Base-by-base conservation (phyloP, 2,888 invertebrate species). In the Cylloceria caligata region DNA sequence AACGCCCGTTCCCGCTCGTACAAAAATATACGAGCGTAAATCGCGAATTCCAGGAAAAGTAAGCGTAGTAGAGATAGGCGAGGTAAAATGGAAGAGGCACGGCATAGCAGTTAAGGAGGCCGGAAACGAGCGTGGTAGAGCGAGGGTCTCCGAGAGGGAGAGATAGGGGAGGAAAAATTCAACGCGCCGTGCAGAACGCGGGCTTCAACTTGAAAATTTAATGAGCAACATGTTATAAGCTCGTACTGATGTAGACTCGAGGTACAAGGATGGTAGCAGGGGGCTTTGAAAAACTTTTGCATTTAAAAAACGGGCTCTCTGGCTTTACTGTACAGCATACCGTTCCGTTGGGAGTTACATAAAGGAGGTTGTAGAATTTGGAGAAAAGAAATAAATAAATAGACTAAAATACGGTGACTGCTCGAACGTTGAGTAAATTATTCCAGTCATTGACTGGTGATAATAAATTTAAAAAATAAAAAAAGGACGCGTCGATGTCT, bases 221-320 rank as follows among this genome's bases (percentile, higher is more conserved):
- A 78, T 78, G 77, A 78, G 77, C 65, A 78, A 65, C 77, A 65
- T 65, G 64, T 78, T 78, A 71, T 55, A 71, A 71, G 55, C 55
- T 71, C 24, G 71, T 52, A 52, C 55, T 34, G 64, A 64, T 65
- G 55, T 71, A 45, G 62, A 21, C 42, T 16, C 57, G 16, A 24
- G 73, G 11, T 24, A 11, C 4, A 30, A n/a, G 27, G 9, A 7
- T 16, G 9, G 30, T n/a, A n/a, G 3, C 13, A 27, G 45, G 27
- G 9, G 55, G 36, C 60, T 64, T 77, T 62, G 57, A 75, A 45
- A 68, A 75, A 19, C 16, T 65, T 55, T 11, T 1, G 45, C 47
- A 34, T 30, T 67, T 34, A 30, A 67, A 65, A 65, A 45, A 47
- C 45, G 45, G 27, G 64, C 65, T 67, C 47, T 47, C 13, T 27